These are phyloP conservation scores for Echinarachnius parma DNA, from an alignment of 53 echinoderm and acorn worm genomes.

Conservation along the genomic window DNA sequence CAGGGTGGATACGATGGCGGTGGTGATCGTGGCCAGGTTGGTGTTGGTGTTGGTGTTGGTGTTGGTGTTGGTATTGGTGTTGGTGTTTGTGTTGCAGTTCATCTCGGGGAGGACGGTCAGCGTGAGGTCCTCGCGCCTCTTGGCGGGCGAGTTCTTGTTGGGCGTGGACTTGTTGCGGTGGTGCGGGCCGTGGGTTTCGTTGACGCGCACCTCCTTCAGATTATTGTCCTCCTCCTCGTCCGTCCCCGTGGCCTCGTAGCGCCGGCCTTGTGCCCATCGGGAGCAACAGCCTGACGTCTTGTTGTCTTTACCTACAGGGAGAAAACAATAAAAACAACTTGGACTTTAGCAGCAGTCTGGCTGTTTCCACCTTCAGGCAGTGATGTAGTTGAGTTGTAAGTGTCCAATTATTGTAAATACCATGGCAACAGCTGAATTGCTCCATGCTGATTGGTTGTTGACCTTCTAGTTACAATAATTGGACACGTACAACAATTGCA, in stretches of 20 bases:
- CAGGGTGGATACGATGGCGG: slow-evolving; percentile 67
- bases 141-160: slow-evolving; percentile 4
- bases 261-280: slow-evolving; percentile 69
- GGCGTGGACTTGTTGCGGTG: slow-evolving; percentile 14
- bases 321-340: too few species aligned
- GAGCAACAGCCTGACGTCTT: slow-evolving; percentile 73
- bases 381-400: too few species aligned
- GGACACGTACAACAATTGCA: too few species aligned
- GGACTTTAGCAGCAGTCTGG: too few species aligned
- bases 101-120: slow-evolving; percentile 59
- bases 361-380: too few species aligned
- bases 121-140: slow-evolving; percentile 59
- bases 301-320: slow-evolving; percentile 55
- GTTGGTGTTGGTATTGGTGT: slow-evolving; percentile 1
- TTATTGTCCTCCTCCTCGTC: slow-evolving; percentile 68
- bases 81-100: slow-evolving; percentile 56
- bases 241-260: slow-evolving; percentile 75
- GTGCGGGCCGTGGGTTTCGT: slow-evolving; percentile 64
- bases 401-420: too few species aligned
- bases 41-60: too few species aligned
- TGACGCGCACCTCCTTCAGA: slow-evolving; percentile 74
- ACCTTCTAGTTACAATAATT: too few species aligned
- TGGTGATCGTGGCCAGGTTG: slow-evolving; percentile 57
- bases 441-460: too few species aligned
- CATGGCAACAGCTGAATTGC: too few species aligned